A percentile compares a stretch with the other conserved stretches of the same genome.
Evolutionary conservation across 2,888 invertebrate genomes (phyloP).

Genomic region (Calameuta filiformis): DNA sequence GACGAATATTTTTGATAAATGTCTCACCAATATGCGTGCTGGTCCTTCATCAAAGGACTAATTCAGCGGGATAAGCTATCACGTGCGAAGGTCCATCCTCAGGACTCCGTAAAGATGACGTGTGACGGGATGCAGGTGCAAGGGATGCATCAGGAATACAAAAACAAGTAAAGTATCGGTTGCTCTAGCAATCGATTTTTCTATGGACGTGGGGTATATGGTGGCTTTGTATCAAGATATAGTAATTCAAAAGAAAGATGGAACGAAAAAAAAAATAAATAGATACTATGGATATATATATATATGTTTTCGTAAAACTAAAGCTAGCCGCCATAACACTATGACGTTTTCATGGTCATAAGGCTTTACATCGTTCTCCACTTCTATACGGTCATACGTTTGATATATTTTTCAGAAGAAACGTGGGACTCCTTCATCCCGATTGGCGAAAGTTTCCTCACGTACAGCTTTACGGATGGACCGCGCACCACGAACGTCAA

Average conservation of each 20-base stretch:
- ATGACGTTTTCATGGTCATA: background rate
- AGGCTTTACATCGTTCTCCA: background rate
- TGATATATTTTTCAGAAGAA: conserved; percentile 2
- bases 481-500: conserved; percentile 16
- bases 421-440: conserved; percentile 13
- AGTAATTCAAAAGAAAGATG: background rate
- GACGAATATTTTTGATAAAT: background rate
- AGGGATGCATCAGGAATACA: background rate
- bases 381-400: background rate
- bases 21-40: background rate
- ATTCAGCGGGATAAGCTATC: background rate
- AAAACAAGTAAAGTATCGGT: background rate
- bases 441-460: conserved; percentile 21
- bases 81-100: background rate
- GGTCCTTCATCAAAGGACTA: background rate
- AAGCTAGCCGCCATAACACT: background rate
- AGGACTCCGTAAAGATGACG: background rate
- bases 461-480: conserved; percentile 19
- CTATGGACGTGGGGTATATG: background rate
- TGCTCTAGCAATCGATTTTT: background rate
- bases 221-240: background rate
- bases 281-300: too few relatives aligned
- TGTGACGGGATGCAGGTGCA: background rate
- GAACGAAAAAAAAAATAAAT: background rate
- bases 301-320: background rate